A percentile compares a stretch with the other conserved stretches of the same genome.
These are phyloP conservation scores for Ormyrus pomaceus DNA, from an alignment of 2,888 invertebrate species.

Conservation along the genomic window DNA sequence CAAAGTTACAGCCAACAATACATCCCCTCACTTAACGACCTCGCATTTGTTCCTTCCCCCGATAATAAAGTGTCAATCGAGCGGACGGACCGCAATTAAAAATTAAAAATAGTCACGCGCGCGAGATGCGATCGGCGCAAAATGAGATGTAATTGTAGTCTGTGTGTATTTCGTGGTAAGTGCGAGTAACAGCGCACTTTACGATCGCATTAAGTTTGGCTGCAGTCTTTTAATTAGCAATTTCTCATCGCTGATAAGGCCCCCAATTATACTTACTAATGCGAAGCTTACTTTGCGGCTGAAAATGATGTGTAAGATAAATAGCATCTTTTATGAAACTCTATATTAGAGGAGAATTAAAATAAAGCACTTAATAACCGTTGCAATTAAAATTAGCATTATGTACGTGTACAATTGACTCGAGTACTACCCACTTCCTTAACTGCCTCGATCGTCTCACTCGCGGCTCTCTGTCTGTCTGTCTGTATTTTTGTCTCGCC, in stretches of 20 bases:
- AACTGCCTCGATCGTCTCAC: background rate
- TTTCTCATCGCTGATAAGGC: slow-evolving; percentile 46
- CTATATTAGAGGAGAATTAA: slow-evolving; percentile 42
- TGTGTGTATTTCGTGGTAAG: slow-evolving; percentile 1
- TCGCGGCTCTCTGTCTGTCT: background rate
- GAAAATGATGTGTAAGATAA: slow-evolving; percentile 32
- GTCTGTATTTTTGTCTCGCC: too few species aligned
- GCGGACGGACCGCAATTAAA: slow-evolving; percentile 15
- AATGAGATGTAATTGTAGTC: slow-evolving; percentile 20
- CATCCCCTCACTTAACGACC: too few species aligned
- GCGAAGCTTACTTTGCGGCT: slow-evolving; percentile 21
- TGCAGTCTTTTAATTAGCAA: slow-evolving; percentile 47
- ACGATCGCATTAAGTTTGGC: slow-evolving; percentile 35
- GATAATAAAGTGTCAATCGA: slow-evolving; percentile 6
- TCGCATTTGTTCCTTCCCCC: too few species aligned
- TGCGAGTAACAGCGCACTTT: slow-evolving; percentile 12
- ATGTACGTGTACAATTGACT: slow-evolving; percentile 14
- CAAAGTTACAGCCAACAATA: too few species aligned
- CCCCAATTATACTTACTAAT: slow-evolving; percentile 48
- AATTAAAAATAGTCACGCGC: slow-evolving; percentile 12
- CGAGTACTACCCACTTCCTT: background rate
- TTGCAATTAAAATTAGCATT: slow-evolving; percentile 46
- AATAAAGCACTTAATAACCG: slow-evolving; percentile 32
- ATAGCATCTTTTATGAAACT: slow-evolving; percentile 39
- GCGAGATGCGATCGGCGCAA: slow-evolving; percentile 10